A percentile compares a stretch with the other conserved stretches of the same genome.
phyloP scores from a whole-genome alignment of 2,113 vertebrate genomes.

The Lophochroa leadbeateri region DNA sequence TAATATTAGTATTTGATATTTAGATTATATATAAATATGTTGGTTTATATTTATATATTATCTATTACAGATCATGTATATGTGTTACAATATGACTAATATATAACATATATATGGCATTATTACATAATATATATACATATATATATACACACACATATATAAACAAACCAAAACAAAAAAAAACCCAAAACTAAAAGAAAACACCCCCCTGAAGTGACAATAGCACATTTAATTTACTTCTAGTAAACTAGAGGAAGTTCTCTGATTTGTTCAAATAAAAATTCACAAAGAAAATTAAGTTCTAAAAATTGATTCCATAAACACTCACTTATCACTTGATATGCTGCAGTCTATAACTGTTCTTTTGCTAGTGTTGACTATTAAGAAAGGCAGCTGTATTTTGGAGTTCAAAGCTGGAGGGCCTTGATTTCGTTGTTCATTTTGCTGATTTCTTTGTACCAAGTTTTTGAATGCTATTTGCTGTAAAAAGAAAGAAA shows the following conservation, averaged over 20 bases:
- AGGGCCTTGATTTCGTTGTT: conserved; percentile 78
- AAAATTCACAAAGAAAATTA: background rate
- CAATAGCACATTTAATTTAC: background rate
- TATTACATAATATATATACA: too few relatives aligned
- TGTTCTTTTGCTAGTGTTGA: conserved; percentile 87
- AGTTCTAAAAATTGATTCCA: background rate
- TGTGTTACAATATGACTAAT: too few relatives aligned
- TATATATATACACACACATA: too few relatives aligned
- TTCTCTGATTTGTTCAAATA: background rate
- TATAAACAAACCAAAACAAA: background rate
- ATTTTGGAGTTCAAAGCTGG: conserved; percentile 84
- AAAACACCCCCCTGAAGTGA: background rate
- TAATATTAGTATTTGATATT: too few relatives aligned
- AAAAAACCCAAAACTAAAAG: background rate
- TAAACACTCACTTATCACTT: conserved; percentile 83
- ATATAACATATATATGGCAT: too few relatives aligned
- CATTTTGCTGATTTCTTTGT: conserved; percentile 84
- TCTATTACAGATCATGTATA: too few relatives aligned
- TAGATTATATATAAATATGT: too few relatives aligned
- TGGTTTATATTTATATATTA: too few relatives aligned
- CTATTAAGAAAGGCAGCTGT: conserved; percentile 86
- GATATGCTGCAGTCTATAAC: conserved; percentile 92
- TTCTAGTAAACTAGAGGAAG: background rate
- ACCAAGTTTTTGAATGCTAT: conserved; percentile 90
- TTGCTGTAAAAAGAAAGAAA: conserved; percentile 75